These are phyloP conservation scores for Colletes gigas DNA, from an alignment of 1,140 invertebrate species.

Conservation along the genomic window DNA sequence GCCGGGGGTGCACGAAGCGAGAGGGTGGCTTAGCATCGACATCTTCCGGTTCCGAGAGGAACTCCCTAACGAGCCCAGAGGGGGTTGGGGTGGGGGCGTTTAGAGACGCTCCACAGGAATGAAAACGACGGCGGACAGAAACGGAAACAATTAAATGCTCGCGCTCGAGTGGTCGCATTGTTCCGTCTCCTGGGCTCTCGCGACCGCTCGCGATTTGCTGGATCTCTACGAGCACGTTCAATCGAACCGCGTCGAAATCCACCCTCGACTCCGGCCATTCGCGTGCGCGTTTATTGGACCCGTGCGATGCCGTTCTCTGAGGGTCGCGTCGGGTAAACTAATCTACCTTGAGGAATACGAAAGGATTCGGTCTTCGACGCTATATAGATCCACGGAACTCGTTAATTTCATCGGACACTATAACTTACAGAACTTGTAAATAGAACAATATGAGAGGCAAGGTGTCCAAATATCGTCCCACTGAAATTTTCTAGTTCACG, in stretches of 20 bases:
- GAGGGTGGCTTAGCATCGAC: constrained; percentile 55
- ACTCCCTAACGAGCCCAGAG: constrained; percentile 60
- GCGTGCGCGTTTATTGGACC: constrained; percentile 41
- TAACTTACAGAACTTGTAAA: no score
- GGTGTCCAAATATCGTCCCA: no score
- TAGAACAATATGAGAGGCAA: no score
- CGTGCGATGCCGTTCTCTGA: constrained; percentile 18
- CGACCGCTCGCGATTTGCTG: constrained; percentile 26
- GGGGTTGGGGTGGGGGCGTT: constrained; percentile 37
- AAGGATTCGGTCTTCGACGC: constrained; percentile 2
- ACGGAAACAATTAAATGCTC: constrained; percentile 67
- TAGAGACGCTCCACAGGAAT: constrained; percentile 60
- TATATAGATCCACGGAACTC: no score
- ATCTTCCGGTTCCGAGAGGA: constrained; percentile 66
- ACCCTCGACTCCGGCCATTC: constrained; percentile 18
- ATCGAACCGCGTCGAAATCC: constrained; percentile 48
- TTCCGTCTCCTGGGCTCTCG: constrained; percentile 36
- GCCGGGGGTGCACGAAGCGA: neutral
- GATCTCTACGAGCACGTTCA: neutral
- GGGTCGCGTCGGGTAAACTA: constrained; percentile 14
- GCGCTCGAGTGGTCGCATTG: constrained; percentile 62
- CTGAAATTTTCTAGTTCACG: no score
- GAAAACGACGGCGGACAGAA: constrained; percentile 65
- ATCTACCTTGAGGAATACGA: neutral
- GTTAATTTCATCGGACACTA: no score